Evolutionary conservation across 2,797 vertebrate species (phyloP).

Genomic region (Sebastes cheni): DNA sequence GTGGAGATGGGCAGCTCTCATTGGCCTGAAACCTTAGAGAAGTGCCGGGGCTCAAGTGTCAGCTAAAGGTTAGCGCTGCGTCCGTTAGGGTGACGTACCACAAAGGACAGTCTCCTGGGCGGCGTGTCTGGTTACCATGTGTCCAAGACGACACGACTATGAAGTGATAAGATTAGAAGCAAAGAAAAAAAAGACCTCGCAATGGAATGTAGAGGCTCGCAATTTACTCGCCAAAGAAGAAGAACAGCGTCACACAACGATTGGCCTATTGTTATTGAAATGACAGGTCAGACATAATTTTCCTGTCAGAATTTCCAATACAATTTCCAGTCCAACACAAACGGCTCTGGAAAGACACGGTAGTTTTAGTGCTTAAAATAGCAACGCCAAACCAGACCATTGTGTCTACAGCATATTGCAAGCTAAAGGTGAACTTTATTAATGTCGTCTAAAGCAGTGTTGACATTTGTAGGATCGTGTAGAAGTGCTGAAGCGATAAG

Average conservation of each 20-base stretch:
- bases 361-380: constrained; percentile 28
- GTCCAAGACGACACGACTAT: constrained; percentile 43
- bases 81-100: constrained; percentile 75
- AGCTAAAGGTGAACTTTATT: neutral
- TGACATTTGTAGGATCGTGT: neutral
- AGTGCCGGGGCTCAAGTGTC: constrained; percentile 70
- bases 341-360: constrained; percentile 10
- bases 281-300: constrained; percentile 15
- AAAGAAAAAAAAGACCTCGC: constrained; percentile 34
- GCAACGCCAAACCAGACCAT: neutral
- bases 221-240: neutral
- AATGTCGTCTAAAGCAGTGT: neutral
- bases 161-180: constrained; percentile 55
- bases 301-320: constrained; percentile 45
- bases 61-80: constrained; percentile 71
- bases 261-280: constrained; percentile 37
- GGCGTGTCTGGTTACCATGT: constrained; percentile 64
- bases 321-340: constrained; percentile 42
- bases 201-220: constrained; percentile 35
- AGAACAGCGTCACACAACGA: constrained; percentile 14
- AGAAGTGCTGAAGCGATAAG: neutral
- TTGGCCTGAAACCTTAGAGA: constrained; percentile 79
- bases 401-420: neutral
- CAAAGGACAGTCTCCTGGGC: constrained; percentile 68
- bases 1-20: constrained; percentile 63